A percentile compares a stretch with the other conserved stretches of the same genome.
Evolutionary conservation across 2,797 vertebrate species (phyloP).

Genomic region (Pelobates cultripes): DNA sequence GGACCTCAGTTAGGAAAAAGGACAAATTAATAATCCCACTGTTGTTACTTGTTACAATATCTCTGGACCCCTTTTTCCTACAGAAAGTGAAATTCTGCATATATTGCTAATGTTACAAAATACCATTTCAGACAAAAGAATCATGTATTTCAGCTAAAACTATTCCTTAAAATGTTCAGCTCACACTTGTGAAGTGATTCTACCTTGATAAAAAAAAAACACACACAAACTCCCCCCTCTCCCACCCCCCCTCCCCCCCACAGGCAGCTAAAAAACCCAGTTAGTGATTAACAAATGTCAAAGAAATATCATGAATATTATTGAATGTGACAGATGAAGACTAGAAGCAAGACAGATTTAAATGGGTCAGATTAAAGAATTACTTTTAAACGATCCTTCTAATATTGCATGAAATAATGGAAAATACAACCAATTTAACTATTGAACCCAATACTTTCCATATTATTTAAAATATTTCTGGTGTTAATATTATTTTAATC

Average conservation of each 20-base stretch:
- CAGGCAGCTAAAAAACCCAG: no score
- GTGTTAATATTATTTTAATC: not conserved
- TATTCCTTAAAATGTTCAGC: not conserved
- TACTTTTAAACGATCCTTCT: not conserved
- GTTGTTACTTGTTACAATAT: no score
- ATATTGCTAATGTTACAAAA: not conserved
- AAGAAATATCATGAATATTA: not conserved
- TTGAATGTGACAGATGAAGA: constrained; percentile 37
- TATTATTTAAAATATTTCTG: not conserved
- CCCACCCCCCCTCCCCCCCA: no score
- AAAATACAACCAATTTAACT: constrained; percentile 7
- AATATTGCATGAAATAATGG: constrained; percentile 13
- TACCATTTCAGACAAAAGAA: not conserved
- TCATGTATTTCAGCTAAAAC: not conserved
- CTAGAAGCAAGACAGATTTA: constrained; percentile 16
- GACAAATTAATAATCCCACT: no score
- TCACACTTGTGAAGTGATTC: not conserved
- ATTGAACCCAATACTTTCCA: not conserved
- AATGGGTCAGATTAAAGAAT: constrained; percentile 4
- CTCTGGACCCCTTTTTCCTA: no score
- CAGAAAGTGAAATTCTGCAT: no score
- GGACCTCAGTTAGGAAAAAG: no score
- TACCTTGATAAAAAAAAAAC: no score
- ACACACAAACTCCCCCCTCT: no score
- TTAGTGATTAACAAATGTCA: constrained; percentile 20